Evolutionary conservation across 37 sponge, comb jelly and placozoan species (phyloP), one percentile per base, ranked within the genome.

Genomic region (Haliclona indistincta): DNA sequence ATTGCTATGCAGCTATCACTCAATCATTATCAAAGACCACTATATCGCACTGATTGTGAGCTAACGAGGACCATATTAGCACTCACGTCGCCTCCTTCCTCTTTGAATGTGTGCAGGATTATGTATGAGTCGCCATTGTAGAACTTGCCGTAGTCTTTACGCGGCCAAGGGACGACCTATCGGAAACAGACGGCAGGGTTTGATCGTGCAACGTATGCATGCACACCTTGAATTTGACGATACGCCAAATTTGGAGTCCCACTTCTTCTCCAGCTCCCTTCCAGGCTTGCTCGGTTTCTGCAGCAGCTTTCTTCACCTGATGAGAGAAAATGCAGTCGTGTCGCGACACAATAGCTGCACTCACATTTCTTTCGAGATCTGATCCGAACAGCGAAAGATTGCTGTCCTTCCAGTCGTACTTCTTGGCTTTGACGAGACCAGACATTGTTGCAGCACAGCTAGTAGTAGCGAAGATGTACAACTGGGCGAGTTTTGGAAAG

Each of bases 371-470:
- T 61, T 96, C 97, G 0, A 81, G 75, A 69, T 97, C 98, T 3
- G 98, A 97, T 20, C 98, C 98, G 51, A 97, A 94, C 55, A 97
- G 88, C 1, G 98, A 88, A 7, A 97, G 73, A 62, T 97, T 97
- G 82, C 93, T 94, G 88, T 97, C 98, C 74, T 97, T 91, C 95
- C 95, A 97, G 83, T 97, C 93, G 65, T 89, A 97, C 71, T 97
- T 88, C 89, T 91, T 94, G 17, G 90, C 90, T 60, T 94, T 97
- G 28, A 73, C 78, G 3, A 91, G 81, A 49, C 13, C 53, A 49
- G 17, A 49, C 17, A 17, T 49, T 13, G 17, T 17, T 17, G 53
- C 53, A 49, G 17, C 53, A 49, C 53, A 49, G 53, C 53, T 17
- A n/a, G n/a, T n/a, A n/a, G n/a, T n/a, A n/a, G n/a, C n/a, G n/a